Base-by-base conservation (phyloP, 2,113 vertebrate genomes). In the Hippocampus comes region DNA sequence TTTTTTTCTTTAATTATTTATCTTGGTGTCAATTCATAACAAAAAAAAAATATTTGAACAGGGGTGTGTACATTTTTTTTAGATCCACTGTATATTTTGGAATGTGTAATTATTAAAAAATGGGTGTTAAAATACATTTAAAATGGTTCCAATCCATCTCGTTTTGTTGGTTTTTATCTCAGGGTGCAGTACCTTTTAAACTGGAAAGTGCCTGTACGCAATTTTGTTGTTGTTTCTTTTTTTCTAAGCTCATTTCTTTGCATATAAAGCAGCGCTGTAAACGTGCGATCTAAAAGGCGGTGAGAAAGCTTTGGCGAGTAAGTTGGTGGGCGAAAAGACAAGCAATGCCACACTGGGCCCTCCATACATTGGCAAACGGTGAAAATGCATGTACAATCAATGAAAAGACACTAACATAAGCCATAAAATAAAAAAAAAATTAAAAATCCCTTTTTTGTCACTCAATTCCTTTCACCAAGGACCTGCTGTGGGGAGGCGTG, bases 201-300 rank as follows among this genome's bases (percentile, higher is more conserved):
- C 5, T 66, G 43, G 64, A 66, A 66, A 66, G 15, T 48, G 41
- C 63, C 63, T 25, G 11, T 25, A 48, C 18, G 43, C 43, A 9
- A 48, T 73, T 76, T 72, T 73, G 85, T 79, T 86, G 76, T 79
- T 30, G 30, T 88, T 84, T 82, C 30, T 65, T 65, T 66, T 87
- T 60, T 34, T 60, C n/a, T 9, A 21, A 23, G 11, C 9, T 9
- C 0, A 4, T 60, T 34, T 30, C 5, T 18, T 61, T 61, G 59
- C 59, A 73, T 87, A 84, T 84, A 89, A 88, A 86, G 87, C 87
- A 85, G 86, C 86, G 87, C 84, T 84, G 88, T 88, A 87, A 85
- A 89, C 84, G 84, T 81, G 79, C 77, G 83, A 83, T 82, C 83
- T 84, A 43, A 65, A 88, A 74, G 72, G 84, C 78, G 73, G 75